Conservation (phyloP, 2,888 invertebrate genomes). For the Ecliptopera silaceata region DNA sequence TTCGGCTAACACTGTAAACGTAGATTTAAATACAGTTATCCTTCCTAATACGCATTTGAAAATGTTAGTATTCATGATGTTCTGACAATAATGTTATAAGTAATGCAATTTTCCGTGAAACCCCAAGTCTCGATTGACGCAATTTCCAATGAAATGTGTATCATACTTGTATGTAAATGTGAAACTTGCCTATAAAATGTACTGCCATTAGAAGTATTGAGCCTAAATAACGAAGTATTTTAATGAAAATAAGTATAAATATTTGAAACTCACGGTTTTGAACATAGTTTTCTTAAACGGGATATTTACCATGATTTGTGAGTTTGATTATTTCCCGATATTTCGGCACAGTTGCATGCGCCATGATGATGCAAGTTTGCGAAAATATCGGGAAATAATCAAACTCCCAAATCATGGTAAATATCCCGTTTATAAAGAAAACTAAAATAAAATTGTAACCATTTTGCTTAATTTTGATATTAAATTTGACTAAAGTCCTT, state of each 20-base stretch:
- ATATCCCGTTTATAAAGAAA: too few relatives aligned
- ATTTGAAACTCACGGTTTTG: too few relatives aligned
- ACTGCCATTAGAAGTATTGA: not conserved
- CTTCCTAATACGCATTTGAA: not conserved
- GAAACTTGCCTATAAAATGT: not conserved
- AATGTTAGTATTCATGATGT: not conserved
- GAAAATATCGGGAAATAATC: too few relatives aligned
- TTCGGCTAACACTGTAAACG: too few relatives aligned
- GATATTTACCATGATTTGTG: too few relatives aligned
- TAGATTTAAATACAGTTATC: not conserved
- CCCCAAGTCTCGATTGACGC: constrained; percentile 11
- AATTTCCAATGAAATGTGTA: not conserved
- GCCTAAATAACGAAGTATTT: not conserved
- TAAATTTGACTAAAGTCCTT: not conserved
- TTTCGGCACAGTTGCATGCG: too few relatives aligned
- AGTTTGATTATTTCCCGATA: too few relatives aligned
- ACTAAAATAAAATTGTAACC: not conserved
- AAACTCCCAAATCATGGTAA: too few relatives aligned
- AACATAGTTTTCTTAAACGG: too few relatives aligned
- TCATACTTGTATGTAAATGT: not conserved
- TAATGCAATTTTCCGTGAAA: not conserved
- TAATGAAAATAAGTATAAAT: not conserved
- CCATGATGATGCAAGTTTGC: too few relatives aligned
- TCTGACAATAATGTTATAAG: not conserved
- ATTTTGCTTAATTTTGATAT: not conserved